Evolutionary conservation across 2,113 vertebrate genomes (phyloP).

Genomic region (Xyrauchen texanus): DNA sequence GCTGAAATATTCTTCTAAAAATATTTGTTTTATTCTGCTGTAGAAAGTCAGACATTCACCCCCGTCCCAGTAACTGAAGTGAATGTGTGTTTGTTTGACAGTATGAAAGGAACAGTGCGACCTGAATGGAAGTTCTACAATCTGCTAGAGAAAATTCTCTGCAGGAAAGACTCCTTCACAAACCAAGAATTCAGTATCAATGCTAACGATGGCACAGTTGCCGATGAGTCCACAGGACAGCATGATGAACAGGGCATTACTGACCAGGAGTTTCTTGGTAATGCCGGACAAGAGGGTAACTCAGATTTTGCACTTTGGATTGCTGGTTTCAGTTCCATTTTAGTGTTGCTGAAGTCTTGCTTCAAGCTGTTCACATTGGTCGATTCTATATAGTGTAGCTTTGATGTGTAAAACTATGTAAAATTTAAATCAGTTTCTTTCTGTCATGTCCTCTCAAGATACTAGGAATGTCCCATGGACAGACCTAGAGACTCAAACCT

Average conservation of each 20-base stretch:
- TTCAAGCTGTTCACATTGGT: no score
- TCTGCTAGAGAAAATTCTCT: constrained; percentile 63
- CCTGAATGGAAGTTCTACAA: constrained; percentile 66
- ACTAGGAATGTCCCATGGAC: constrained; percentile 70
- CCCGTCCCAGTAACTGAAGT: no score
- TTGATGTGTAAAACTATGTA: no score
- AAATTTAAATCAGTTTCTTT: not conserved
- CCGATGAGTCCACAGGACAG: constrained; percentile 57
- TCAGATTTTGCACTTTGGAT: not conserved
- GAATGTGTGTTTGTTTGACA: not conserved
- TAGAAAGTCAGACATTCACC: no score
- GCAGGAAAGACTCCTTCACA: constrained; percentile 42
- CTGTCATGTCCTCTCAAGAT: constrained; percentile 43
- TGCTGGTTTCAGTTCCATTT: not conserved
- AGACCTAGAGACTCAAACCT: constrained; percentile 66
- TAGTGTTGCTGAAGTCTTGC: not conserved
- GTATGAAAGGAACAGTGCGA: constrained; percentile 58
- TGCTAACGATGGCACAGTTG: constrained; percentile 45
- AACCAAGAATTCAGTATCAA: constrained; percentile 61
- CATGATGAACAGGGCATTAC: constrained; percentile 52
- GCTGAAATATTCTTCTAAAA: no score
- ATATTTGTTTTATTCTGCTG: no score
- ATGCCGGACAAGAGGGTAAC: constrained; percentile 53
- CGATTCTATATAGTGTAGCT: no score
- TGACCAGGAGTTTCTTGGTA: constrained; percentile 64